Conservation (phyloP, 2,797 vertebrate species). For the Aeoliscus strigatus region DNA sequence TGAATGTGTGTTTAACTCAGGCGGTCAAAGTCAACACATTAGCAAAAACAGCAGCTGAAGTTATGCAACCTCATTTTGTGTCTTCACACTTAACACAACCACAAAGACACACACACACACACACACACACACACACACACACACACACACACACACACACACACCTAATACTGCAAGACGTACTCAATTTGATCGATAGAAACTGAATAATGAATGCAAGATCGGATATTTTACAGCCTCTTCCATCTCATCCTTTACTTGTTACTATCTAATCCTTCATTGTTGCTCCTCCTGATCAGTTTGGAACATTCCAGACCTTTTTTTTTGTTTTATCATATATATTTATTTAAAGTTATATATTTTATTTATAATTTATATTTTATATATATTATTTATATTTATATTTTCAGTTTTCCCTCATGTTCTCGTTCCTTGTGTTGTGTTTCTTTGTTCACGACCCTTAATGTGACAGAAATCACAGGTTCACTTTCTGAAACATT, state of each 20-base stretch:
- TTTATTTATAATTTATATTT: too few relatives aligned
- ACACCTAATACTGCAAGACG: conserved; percentile 5
- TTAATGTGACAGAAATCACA: background rate
- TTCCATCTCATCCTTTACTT: background rate
- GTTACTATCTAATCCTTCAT: background rate
- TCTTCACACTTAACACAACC: conserved; percentile 1
- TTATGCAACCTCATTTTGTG: conserved; percentile 28
- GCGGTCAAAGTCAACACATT: conserved; percentile 10
- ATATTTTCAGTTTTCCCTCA: too few relatives aligned
- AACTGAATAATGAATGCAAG: conserved; percentile 45
- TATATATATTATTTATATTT: too few relatives aligned
- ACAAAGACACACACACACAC: too few relatives aligned
- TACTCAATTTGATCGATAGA: conserved; percentile 27
- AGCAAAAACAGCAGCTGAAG: conserved; percentile 38
- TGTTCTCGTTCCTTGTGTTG: too few relatives aligned
- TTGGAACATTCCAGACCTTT: too few relatives aligned
- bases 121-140: conserved; percentile 3
- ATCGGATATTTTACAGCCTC: conserved; percentile 5
- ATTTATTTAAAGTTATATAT: too few relatives aligned
- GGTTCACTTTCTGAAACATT: conserved; percentile 1
- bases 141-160: conserved; percentile 5
- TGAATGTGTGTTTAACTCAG: background rate
- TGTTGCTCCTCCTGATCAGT: background rate
- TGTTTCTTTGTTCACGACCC: too few relatives aligned
- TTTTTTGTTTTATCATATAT: background rate